phyloP scores from a whole-genome alignment of 2,888 invertebrate species.

The Gortyna flavago region DNA sequence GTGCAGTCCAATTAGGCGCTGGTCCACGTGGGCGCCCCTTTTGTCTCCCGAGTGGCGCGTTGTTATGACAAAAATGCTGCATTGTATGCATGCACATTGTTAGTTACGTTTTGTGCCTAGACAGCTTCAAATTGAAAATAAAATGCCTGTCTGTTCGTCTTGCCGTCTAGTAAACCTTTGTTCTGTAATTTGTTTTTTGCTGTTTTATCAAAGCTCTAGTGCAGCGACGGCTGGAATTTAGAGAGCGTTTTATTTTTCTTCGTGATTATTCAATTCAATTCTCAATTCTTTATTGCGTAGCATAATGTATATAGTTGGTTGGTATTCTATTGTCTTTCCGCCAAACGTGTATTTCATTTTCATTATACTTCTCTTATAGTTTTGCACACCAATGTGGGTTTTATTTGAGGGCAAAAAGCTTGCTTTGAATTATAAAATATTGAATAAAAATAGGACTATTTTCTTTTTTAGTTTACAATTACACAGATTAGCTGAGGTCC shows the following conservation, averaged over 20 bases:
- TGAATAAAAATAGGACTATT: not conserved
- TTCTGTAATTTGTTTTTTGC: slow-evolving; percentile 38
- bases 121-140: slow-evolving; percentile 56
- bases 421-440: not conserved
- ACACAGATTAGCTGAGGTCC: not conserved
- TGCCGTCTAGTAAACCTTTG: slow-evolving; percentile 24
- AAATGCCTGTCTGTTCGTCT: slow-evolving; percentile 42
- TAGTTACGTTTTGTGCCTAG: slow-evolving; percentile 55
- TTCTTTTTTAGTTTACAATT: not conserved
- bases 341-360: not conserved
- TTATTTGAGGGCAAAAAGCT: not conserved
- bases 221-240: slow-evolving; percentile 7
- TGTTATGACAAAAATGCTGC: slow-evolving; percentile 68
- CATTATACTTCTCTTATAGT: not conserved
- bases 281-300: too few relatives aligned
- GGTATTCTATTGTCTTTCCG: not conserved
- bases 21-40: slow-evolving; percentile 63
- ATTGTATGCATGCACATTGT: slow-evolving; percentile 55
- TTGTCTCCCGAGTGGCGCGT: slow-evolving; percentile 61
- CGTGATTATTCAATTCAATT: too few relatives aligned
- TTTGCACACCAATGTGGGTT: too few relatives aligned
- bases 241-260: not conserved
- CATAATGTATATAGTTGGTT: too few relatives aligned
- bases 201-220: slow-evolving; percentile 21
- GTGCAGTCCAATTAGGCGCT: slow-evolving; percentile 68